These are phyloP conservation scores for Sinentomon sp. DNA, from an alignment of 2,888 invertebrate genomes.

Conservation along the genomic window DNA sequence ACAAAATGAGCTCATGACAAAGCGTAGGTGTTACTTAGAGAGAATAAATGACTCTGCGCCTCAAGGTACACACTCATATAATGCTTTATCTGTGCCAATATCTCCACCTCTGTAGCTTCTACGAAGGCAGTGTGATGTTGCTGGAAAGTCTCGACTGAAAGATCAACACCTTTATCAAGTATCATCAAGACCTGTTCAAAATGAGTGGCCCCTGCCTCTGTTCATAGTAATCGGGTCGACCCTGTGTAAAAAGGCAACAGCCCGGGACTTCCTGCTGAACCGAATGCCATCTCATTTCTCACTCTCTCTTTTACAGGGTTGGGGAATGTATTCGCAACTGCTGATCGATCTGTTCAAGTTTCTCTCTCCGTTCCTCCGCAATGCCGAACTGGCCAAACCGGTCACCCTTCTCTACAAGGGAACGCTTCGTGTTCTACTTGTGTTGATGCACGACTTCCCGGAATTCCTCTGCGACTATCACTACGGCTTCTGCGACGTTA, in stretches of 20 bases:
- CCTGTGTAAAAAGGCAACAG: background rate
- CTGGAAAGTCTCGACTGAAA: too few species aligned
- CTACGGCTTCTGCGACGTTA: slow-evolving; percentile 95
- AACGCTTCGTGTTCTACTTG: slow-evolving; percentile 71
- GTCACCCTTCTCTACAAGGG: slow-evolving; percentile 86
- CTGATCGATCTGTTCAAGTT: slow-evolving; percentile 88
- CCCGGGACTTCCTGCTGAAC: too few species aligned
- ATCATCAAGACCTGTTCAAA: too few species aligned
- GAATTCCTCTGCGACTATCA: slow-evolving; percentile 98
- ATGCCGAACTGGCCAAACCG: slow-evolving; percentile 82
- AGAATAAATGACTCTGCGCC: too few species aligned
- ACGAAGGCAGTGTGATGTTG: too few species aligned
- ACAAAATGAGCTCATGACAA: too few species aligned
- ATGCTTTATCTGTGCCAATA: too few species aligned
- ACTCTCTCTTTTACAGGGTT: slow-evolving; percentile 40
- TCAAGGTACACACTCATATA: too few species aligned
- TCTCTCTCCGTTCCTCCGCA: slow-evolving; percentile 82
- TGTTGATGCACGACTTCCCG: slow-evolving; percentile 92
- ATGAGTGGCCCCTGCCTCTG: background rate
- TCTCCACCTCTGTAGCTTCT: too few species aligned
- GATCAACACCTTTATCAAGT: too few species aligned
- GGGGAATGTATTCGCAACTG: slow-evolving; percentile 91
- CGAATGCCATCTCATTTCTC: too few species aligned
- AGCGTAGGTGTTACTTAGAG: too few species aligned
- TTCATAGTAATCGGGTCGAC: background rate